Base-by-base conservation (phyloP, 2,113 vertebrate species). In the Cyprinodon brontotheroides region DNA sequence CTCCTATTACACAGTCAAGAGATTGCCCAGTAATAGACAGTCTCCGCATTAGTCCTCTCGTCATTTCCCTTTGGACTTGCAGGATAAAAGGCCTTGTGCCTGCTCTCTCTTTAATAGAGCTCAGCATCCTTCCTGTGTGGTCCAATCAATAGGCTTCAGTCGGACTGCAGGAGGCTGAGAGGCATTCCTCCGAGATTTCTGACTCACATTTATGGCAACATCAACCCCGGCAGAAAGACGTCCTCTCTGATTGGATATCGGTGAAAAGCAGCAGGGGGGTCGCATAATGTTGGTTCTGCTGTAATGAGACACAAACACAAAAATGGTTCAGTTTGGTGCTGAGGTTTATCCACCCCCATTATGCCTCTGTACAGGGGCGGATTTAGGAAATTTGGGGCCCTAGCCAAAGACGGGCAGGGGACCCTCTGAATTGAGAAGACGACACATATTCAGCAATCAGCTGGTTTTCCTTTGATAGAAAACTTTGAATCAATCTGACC, bases 71-170 rank as follows among this genome's bases (percentile, higher is more conserved):
- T 67, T 79, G 73, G 59, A 65, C 53, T 75, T 48, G 0, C 11
- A 67, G 29, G 15, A 36, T 83, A 77, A 80, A 76, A 83, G 65
- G 74, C 39, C 76, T 69, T 29, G 50, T 68, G 74, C 60, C 72
- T 50, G 59, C 67, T 72, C 14, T 68, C 41, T 69, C 59, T 75
- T 75, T 70, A 71, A 85, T 77, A 79, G 77, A 73, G 77, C 70
- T 59, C 17, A 74, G 68, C 60, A 48, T 39, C 62, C 57, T 70
- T 73, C 45, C 70, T 72, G 75, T 68, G 71, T 62, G 59, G 79
- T 47, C 48, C 20, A 41, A 84, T 87, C 87, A 77, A 86, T 89
- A 85, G 14, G 39, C 74, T 77, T 71, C 72, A 77, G 72, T 76
- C 40, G n/a, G 65, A 63, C 60, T 29, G 62, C 75, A 75, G 80